These are phyloP conservation scores for Megalurothrips usitatus DNA, from an alignment of 2,888 invertebrate species.

Conservation along the genomic window DNA sequence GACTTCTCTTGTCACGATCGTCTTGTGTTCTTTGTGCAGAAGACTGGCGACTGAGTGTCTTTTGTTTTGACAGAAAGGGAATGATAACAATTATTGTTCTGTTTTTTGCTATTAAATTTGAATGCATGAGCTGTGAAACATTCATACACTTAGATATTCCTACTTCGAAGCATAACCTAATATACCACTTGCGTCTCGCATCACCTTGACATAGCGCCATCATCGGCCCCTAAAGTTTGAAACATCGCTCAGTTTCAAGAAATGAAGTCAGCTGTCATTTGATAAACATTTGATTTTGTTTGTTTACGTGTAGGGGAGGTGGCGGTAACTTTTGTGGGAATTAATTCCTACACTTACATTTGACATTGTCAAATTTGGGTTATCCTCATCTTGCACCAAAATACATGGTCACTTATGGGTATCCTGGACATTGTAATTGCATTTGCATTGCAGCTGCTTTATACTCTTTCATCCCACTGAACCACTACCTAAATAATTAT, in stretches of 20 bases:
- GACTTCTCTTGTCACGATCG: conserved; percentile 26
- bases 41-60: conserved; percentile 22
- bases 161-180: neutral
- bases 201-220: neutral
- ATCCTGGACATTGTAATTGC: no score
- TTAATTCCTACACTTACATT: no score
- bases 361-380: neutral
- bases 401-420: no score
- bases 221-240: neutral
- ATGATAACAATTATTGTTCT: conserved; percentile 5
- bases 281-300: neutral
- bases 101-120: neutral
- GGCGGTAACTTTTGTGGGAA: neutral
- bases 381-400: neutral
- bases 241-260: neutral
- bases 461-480: no score
- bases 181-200: neutral
- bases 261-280: neutral
- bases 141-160: neutral
- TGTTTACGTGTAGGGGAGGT: neutral
- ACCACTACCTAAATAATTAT: no score
- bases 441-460: no score
- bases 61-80: conserved; percentile 12
- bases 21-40: conserved; percentile 26
- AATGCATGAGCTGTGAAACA: neutral